A percentile compares a stretch with the other conserved stretches of the same genome.
These are phyloP conservation scores for Chaetorhynchus papuensis DNA, from an alignment of 2,113 vertebrate species.

Conservation along the genomic window DNA sequence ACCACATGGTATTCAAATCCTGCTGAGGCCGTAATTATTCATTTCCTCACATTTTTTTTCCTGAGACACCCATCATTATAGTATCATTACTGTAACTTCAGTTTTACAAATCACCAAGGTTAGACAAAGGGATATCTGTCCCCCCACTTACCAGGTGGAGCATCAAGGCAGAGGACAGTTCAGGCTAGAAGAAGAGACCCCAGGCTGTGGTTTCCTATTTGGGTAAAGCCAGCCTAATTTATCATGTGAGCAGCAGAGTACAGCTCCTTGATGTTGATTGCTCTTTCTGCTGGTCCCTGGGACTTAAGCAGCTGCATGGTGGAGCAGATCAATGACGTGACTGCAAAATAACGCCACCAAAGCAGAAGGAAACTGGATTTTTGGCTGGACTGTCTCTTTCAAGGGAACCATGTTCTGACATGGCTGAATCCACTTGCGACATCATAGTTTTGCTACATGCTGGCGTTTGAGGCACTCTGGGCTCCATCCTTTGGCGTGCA, in stretches of 20 bases:
- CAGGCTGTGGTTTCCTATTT: background rate
- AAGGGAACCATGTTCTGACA: background rate
- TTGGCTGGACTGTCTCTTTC: background rate
- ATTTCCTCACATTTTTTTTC: background rate
- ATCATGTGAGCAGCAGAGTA: background rate
- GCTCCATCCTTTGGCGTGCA: background rate
- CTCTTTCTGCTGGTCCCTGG: background rate
- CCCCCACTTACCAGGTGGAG: background rate
- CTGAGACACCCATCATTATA: background rate
- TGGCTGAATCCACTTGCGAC: background rate
- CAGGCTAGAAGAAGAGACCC: background rate
- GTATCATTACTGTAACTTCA: background rate
- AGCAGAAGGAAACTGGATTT: background rate
- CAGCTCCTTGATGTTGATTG: background rate
- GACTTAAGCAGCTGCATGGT: background rate
- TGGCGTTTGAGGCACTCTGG: background rate
- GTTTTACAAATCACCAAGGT: background rate
- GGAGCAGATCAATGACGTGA: background rate
- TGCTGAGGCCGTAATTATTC: background rate
- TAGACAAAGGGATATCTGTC: background rate
- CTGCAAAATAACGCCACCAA: background rate
- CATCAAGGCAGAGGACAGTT: background rate
- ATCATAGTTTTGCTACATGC: rapidly evolving
- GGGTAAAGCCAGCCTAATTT: background rate
- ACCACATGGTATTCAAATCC: background rate